A percentile compares a stretch with the other conserved stretches of the same genome.
Evolutionary conservation across 35 echinoderm and acorn worm species (phyloP).

Genomic region (Acanthaster planci): DNA sequence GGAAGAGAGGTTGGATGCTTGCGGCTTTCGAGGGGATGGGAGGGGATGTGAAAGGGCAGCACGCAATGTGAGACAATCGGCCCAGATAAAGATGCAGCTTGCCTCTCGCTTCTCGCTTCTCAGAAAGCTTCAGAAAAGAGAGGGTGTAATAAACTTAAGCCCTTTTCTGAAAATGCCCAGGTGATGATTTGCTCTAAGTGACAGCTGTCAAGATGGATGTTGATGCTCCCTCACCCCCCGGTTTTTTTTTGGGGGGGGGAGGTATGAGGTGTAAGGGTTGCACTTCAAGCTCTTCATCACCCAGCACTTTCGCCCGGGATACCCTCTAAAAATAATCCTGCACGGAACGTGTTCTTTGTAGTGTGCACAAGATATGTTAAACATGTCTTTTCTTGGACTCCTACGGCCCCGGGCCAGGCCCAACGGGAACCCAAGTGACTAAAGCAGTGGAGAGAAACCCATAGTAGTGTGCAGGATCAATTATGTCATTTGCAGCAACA

Average conservation of each 20-base stretch:
- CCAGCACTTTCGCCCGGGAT: neutral
- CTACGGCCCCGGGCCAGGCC: neutral
- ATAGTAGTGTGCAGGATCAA: neutral
- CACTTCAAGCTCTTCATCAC: constrained; percentile 13
- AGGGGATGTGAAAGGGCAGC: neutral
- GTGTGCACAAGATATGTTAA: neutral
- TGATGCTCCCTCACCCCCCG: neutral
- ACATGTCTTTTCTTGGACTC: neutral
- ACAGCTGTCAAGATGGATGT: neutral
- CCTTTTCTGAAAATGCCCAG: neutral
- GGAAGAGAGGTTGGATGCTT: neutral
- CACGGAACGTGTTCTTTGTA: neutral
- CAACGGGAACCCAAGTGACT: neutral
- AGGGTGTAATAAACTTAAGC: neutral
- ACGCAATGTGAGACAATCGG: neutral
- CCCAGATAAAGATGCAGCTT: neutral
- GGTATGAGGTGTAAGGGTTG: neutral
- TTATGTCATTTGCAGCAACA: constrained; percentile 27
- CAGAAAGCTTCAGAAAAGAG: constrained; percentile 3
- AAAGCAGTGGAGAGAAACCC: constrained; percentile 3
- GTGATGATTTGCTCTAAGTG: neutral
- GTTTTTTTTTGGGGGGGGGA: no score
- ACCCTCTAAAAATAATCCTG: neutral
- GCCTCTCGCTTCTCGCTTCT: neutral
- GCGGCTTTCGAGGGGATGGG: neutral